These are phyloP conservation scores for Piprites chloris DNA, from an alignment of 2,113 vertebrate genomes.

Conservation along the genomic window DNA sequence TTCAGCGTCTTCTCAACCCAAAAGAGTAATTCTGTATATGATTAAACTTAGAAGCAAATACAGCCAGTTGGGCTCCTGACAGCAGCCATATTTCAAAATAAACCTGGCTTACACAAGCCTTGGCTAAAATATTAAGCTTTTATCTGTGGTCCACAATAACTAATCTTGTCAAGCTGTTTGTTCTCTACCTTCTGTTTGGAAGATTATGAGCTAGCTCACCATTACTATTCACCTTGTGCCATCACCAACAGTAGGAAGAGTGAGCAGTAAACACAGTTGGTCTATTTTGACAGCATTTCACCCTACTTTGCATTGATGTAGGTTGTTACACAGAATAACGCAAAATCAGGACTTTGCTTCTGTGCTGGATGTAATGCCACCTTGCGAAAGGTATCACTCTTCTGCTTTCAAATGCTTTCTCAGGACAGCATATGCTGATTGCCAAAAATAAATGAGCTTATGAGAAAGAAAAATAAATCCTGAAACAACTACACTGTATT, in stretches of 20 bases:
- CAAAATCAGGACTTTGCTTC: neutral
- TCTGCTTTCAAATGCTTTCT: conserved; percentile 4
- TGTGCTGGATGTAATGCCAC: neutral
- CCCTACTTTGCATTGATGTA: conserved; percentile 1
- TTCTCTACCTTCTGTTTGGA: conserved; percentile 40
- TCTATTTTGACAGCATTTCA: conserved; percentile 23
- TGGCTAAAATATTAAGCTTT: conserved; percentile 66
- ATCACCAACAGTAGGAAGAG: conserved; percentile 35
- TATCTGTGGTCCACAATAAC: conserved; percentile 60
- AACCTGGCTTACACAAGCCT: conserved; percentile 49
- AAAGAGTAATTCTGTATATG: conserved; percentile 53
- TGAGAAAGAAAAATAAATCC: neutral
- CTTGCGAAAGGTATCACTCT: neutral
- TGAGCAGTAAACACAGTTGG: conserved; percentile 23
- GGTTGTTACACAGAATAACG: neutral
- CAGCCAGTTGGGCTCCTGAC: conserved; percentile 60
- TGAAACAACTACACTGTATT: neutral
- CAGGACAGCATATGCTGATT: neutral
- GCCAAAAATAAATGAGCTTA: neutral
- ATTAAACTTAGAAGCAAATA: conserved; percentile 61
- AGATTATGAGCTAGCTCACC: conserved; percentile 52
- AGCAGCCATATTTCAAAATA: conserved; percentile 65
- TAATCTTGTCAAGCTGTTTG: conserved; percentile 61
- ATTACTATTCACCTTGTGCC: conserved; percentile 57
- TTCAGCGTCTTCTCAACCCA: conserved; percentile 17